phyloP scores from a whole-genome alignment of 2,113 vertebrate genomes.

The Reinhardtius hippoglossoides region DNA sequence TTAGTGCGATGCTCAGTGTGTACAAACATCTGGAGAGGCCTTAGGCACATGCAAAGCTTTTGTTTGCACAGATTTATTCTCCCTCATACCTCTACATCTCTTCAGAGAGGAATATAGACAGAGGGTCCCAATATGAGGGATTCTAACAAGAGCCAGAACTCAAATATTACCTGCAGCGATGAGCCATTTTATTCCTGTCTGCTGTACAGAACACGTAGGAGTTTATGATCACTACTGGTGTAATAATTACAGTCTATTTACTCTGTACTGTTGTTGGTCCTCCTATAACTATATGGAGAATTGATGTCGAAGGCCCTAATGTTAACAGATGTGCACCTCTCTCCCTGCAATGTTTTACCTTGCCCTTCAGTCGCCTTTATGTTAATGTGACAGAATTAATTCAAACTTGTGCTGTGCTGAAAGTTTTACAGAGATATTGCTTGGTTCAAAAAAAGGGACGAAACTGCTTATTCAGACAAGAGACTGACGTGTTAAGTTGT shows the following conservation, averaged over 20 bases:
- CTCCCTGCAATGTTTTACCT: background rate
- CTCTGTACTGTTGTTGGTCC: background rate
- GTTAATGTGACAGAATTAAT: background rate
- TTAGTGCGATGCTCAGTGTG: slow-evolving; percentile 15
- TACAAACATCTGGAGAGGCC: slow-evolving; percentile 51
- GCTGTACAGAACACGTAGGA: background rate
- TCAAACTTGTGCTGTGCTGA: background rate
- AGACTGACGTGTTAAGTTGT: background rate
- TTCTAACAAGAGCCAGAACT: background rate
- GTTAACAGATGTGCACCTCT: background rate
- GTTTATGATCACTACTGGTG: background rate
- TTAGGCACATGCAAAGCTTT: slow-evolving; percentile 21
- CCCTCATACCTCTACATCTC: background rate
- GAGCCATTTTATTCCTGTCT: background rate
- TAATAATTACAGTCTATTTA: background rate
- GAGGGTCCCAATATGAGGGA: background rate
- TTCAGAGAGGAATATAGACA: slow-evolving; percentile 11
- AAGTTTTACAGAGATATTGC: background rate
- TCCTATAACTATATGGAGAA: background rate
- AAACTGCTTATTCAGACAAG: background rate
- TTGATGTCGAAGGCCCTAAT: background rate
- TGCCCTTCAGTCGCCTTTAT: background rate
- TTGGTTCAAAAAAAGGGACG: background rate
- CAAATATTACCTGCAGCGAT: slow-evolving; percentile 3
- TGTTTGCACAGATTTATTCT: slow-evolving; percentile 30